Conservation (phyloP, 2,113 vertebrate genomes). For the Nematolebias whitei region DNA sequence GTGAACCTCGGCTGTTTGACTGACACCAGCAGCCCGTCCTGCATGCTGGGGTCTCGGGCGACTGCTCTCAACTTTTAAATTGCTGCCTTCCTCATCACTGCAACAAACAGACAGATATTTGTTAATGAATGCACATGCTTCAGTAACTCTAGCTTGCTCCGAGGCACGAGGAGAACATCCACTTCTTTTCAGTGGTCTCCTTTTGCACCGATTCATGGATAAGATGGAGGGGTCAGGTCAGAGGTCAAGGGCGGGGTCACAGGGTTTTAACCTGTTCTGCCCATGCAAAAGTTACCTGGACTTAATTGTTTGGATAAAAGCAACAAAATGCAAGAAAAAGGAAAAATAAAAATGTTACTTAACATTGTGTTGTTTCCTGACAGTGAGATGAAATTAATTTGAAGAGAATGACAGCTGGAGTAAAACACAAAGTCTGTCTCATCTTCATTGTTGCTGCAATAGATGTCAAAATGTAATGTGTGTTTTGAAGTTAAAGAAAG, state of each 20-base stretch:
- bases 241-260: conserved; percentile 80
- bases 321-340: conserved; percentile 35
- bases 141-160: conserved; percentile 62
- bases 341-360: background rate
- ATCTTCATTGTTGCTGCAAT: conserved; percentile 14
- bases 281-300: conserved; percentile 77
- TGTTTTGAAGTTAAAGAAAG: conserved; percentile 15
- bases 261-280: conserved; percentile 73
- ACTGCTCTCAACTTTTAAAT: conserved; percentile 68
- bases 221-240: conserved; percentile 58
- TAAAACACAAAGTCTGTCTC: conserved; percentile 12
- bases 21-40: conserved; percentile 74
- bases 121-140: conserved; percentile 82
- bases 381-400: conserved; percentile 25
- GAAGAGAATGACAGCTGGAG: conserved; percentile 19
- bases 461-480: conserved; percentile 22
- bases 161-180: conserved; percentile 40
- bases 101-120: conserved; percentile 84
- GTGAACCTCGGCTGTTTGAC: conserved; percentile 75
- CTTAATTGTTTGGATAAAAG: conserved; percentile 79
- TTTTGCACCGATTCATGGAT: conserved; percentile 31
- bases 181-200: conserved; percentile 61
- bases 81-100: conserved; percentile 74
- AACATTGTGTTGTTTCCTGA: conserved; percentile 19
- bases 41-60: conserved; percentile 56